Evolutionary conservation across 2,888 invertebrate species (phyloP).

Genomic region (Tholera decimalis): DNA sequence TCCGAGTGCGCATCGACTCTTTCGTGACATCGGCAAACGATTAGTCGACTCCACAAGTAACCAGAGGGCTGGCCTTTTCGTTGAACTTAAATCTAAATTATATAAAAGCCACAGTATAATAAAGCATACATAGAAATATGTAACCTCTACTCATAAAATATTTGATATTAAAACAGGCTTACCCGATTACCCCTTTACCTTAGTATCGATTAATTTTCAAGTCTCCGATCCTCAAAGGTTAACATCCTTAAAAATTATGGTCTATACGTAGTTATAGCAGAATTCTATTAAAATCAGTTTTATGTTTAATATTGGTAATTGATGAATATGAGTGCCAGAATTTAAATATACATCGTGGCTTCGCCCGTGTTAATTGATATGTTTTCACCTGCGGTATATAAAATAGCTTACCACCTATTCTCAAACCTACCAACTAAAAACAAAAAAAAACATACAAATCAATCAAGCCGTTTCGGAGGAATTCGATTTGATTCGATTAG

Average conservation of each 20-base stretch:
- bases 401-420: too few species aligned
- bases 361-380: too few species aligned
- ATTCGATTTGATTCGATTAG: too few species aligned
- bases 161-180: constrained; percentile 14
- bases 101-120: not conserved
- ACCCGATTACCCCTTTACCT: constrained; percentile 7
- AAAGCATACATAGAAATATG: not conserved
- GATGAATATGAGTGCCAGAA: not conserved
- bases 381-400: too few species aligned
- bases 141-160: not conserved
- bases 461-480: too few species aligned
- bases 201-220: constrained; percentile 26
- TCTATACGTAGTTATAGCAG: not conserved
- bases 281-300: not conserved
- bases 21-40: too few species aligned
- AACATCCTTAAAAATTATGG: constrained; percentile 29
- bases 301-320: not conserved
- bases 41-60: too few species aligned
- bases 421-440: too few species aligned
- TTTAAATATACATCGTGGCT: too few species aligned
- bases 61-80: too few species aligned
- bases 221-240: constrained; percentile 25
- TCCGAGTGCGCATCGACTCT: too few species aligned
- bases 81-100: not conserved
- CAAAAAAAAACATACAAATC: too few species aligned